A percentile compares a stretch with the other conserved stretches of the same genome.
These are phyloP conservation scores for Tachycineta bicolor DNA, from an alignment of 2,113 vertebrate species.

Conservation along the genomic window DNA sequence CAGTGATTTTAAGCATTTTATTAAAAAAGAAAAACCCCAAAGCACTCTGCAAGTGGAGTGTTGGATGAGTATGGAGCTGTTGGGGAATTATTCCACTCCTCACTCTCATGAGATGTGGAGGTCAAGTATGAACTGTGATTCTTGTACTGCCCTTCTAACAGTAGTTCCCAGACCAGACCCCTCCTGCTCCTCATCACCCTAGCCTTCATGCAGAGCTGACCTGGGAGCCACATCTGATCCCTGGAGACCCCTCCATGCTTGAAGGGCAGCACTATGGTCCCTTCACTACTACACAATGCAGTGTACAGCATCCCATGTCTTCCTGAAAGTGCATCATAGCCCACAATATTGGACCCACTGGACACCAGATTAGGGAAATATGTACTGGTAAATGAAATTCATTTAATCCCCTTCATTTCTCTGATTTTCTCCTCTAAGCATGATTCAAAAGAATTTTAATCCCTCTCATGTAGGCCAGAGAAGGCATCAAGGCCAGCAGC, in stretches of 20 bases:
- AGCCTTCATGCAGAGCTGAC: not conserved
- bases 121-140: not conserved
- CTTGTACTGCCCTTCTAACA: not conserved
- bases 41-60: rapidly evolving
- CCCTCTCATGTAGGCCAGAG: not conserved
- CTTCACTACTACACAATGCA: rapidly evolving
- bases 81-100: not conserved
- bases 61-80: not conserved
- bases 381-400: not conserved
- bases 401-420: conserved; percentile 8
- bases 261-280: not conserved
- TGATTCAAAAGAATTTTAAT: conserved; percentile 58
- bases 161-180: not conserved
- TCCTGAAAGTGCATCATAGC: not conserved
- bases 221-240: rapidly evolving
- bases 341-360: not conserved
- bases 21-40: not conserved
- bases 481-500: not conserved
- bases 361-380: conserved; percentile 19
- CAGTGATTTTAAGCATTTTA: not conserved
- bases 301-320: not conserved
- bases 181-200: not conserved
- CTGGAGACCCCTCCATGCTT: not conserved
- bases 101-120: not conserved
- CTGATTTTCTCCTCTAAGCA: not conserved